Evolutionary conservation across 2,113 vertebrate species (phyloP), one percentile per base, ranked within the genome.

Genomic region (Onychostoma macrolepis): DNA sequence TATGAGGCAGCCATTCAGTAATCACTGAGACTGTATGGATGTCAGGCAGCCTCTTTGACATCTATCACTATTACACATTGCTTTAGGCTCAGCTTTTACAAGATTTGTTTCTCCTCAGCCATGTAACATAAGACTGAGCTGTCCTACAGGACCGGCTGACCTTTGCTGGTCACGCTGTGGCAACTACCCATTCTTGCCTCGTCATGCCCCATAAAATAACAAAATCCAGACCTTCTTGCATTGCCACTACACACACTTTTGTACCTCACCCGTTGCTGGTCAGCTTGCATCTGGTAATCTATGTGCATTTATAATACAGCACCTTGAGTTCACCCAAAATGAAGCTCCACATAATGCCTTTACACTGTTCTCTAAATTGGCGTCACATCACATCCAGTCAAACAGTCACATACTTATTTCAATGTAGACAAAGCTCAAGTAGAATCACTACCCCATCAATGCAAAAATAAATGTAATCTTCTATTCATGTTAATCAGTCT

Each of bases 61-160:
- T 63, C 78, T 63, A 56, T 36, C 21, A 21, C 19, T 2, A 30
- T 8, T 58, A 61, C 53, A 33, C 7, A 30, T 56, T 19, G 50
- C 48, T 36, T 80, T 38, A 41, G 21, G 33, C 19, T 80, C 36
- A 63, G 33, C 12, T 80, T 80, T 56, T 36, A 61, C 78, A 80
- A 58, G 78, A 41, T 80, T 63, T 0, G 56, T 63, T 36, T 81
- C 24, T 63, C 10, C 11, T 28, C 79, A 43, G 33, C 26, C 24
- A 81, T 58, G 48, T 48, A 28, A 24, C 19, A 6, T 56, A 58
- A 80, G 9, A 6, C 74, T 77, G 13, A 28, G 26, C 13, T 50
- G 26, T 50, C 45, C 77, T 38, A 1, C 17, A 58, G 77, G 30
- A 56, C 50, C 21, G 8, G 5, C 21, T 80, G 77, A 58, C 30